Percentiles rank a stretch among this genome's conserved stretches.
Conservation (phyloP, 2,888 invertebrate genomes). For the Noctua janthe region DNA sequence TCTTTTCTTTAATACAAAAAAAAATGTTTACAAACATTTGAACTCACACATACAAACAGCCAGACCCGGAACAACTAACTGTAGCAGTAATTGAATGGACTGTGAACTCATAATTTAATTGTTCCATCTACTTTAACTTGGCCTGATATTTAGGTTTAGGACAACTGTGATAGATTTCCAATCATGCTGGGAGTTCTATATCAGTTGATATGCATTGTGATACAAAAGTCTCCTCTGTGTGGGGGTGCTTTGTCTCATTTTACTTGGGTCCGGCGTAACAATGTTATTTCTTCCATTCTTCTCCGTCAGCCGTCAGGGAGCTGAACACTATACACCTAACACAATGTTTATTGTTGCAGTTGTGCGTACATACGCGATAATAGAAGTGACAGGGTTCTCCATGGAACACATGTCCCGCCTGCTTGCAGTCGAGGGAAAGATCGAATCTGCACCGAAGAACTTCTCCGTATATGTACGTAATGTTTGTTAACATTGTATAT, state of each 20-base stretch:
- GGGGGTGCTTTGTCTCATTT: background rate
- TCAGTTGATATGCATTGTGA: background rate
- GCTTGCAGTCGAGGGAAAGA: constrained; percentile 95
- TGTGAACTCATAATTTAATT: background rate
- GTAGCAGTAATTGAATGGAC: background rate
- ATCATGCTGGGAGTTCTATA: background rate
- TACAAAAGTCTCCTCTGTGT: background rate
- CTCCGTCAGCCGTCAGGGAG: background rate
- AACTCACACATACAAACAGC: no score
- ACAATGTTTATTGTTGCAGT: constrained; percentile 87
- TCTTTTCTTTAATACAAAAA: no score
- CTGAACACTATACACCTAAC: background rate
- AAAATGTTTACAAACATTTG: no score
- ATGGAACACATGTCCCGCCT: constrained; percentile 97
- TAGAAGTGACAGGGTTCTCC: constrained; percentile 95
- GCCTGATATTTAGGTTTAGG: background rate
- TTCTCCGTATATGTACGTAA: constrained; percentile 95
- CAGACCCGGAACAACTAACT: no score
- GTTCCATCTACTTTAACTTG: background rate
- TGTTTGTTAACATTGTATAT: background rate
- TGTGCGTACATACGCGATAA: constrained; percentile 93
- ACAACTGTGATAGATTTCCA: background rate
- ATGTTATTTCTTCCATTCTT: background rate
- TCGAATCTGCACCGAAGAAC: constrained; percentile 97
- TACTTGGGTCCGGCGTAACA: background rate